Percentiles rank a stretch among this genome's conserved stretches.
Conservation (phyloP, 35 echinoderm and acorn worm species). For the Ophioderma brevispina region DNA sequence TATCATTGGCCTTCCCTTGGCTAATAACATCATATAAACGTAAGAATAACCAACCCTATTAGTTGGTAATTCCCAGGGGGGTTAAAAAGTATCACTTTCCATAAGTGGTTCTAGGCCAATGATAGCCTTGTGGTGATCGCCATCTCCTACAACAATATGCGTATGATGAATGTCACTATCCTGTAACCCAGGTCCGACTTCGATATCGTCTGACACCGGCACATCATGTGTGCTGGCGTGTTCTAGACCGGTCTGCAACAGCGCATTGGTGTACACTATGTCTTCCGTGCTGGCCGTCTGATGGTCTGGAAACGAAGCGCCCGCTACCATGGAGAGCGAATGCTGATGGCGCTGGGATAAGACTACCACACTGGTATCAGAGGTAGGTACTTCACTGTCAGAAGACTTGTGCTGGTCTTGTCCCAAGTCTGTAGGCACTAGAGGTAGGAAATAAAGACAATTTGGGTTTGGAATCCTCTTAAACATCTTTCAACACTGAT, state of each 20-base stretch:
- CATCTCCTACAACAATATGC: not conserved
- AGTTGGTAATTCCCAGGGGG: too few species aligned
- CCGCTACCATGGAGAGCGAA: not conserved
- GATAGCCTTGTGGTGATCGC: not conserved
- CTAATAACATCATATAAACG: too few species aligned
- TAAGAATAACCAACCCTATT: too few species aligned
- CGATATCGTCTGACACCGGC: not conserved
- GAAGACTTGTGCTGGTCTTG: not conserved
- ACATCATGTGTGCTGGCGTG: not conserved
- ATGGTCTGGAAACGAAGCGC: not conserved
- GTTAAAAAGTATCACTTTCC: not conserved
- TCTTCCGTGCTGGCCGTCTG: not conserved
- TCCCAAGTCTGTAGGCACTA: slow-evolving; percentile 39
- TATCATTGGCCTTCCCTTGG: too few species aligned
- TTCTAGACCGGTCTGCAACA: slow-evolving; percentile 15
- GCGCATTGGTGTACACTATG: slow-evolving; percentile 37
- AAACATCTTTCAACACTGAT: not conserved
- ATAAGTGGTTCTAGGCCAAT: not conserved
- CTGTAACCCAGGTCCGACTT: not conserved
- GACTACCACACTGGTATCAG: slow-evolving; percentile 9
- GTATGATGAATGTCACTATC: not conserved
- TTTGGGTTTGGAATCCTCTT: not conserved
- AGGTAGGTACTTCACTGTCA: not conserved
- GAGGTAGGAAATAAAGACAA: not conserved
- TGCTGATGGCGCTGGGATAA: slow-evolving; percentile 20